Evolutionary conservation across 2,113 vertebrate genomes (phyloP), one percentile per base, ranked within the genome.

Genomic region (Mastomys natalensis): DNA sequence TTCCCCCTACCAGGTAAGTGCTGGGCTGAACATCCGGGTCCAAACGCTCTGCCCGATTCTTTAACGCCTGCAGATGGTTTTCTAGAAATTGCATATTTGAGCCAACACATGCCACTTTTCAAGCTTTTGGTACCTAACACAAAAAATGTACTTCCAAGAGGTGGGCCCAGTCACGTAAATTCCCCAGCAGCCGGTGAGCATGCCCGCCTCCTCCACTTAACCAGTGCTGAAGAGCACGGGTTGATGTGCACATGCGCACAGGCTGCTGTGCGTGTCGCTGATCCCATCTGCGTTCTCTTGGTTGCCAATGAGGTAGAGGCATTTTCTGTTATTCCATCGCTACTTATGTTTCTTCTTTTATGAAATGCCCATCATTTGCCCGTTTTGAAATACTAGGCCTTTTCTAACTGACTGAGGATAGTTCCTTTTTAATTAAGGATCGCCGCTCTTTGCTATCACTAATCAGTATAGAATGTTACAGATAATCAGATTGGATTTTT

Each of bases 361-460:
- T 90, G 77, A 95, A 94, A 86, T 92, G 60, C 66, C 82, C 60
- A n/a, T 87, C 22, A 51, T 85, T 93, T 82, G 45, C n/a, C 76
- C 11, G 48, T 40, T 92, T 92, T 73, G 68, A 45, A 82, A 66
- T 70, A 22, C 48, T 95, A 73, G 34, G 29, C 58, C 91, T 96
- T 94, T 97, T 40, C 70, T 72, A 53, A 80, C 26, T 89, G 85
- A 93, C 55, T 40, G 21, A 80, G 68, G 13, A n/a, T 31, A 40
- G 51, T 90, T 95, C 76, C 55, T 94, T 96, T 94, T 78, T 53
- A 51, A 89, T 91, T 95, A 89, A 92, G 62, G 86, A 76, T 37
- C 13, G 0, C 37, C 15, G 6, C n/a, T 40, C 26, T 55, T 80
- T 94, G 91, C 87, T 45, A 22, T 43, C 88, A 48, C 68, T 89